Conservation (phyloP, 2,113 vertebrate species). For the Psophia crepitans region DNA sequence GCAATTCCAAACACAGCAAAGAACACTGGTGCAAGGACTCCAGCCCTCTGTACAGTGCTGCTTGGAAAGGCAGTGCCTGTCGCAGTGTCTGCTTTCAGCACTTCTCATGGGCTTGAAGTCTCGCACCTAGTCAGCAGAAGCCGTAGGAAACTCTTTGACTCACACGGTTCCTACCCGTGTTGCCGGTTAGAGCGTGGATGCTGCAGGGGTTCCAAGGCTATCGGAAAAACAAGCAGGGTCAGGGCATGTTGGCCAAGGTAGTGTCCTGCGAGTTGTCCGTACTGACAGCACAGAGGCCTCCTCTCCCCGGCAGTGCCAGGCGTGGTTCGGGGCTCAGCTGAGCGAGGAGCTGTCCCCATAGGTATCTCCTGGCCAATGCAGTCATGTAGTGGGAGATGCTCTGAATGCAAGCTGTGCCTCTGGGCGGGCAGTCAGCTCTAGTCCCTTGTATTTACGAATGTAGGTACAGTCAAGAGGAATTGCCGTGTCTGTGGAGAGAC, state of each 20-base stretch:
- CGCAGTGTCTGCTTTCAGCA: background rate
- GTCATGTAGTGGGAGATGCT: background rate
- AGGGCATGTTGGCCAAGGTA: background rate
- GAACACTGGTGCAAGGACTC: background rate
- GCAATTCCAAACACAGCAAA: background rate
- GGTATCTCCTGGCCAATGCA: background rate
- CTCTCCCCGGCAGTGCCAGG: background rate
- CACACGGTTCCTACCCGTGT: background rate
- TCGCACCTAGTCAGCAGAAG: background rate
- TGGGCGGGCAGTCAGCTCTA: background rate
- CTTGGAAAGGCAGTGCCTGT: background rate
- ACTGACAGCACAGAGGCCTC: background rate
- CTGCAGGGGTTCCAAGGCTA: background rate
- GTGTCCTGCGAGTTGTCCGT: background rate
- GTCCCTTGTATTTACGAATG: background rate
- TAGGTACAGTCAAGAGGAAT: background rate
- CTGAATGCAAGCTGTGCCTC: background rate
- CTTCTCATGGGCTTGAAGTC: background rate
- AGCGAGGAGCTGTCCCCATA: rapidly evolving
- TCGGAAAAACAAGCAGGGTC: background rate
- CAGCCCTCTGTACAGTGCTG: background rate
- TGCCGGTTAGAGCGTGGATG: background rate
- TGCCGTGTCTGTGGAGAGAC: background rate
- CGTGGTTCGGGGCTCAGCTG: background rate
- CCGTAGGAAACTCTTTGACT: background rate